Conservation (phyloP, 2,797 vertebrate genomes). For the Chelmon rostratus region DNA sequence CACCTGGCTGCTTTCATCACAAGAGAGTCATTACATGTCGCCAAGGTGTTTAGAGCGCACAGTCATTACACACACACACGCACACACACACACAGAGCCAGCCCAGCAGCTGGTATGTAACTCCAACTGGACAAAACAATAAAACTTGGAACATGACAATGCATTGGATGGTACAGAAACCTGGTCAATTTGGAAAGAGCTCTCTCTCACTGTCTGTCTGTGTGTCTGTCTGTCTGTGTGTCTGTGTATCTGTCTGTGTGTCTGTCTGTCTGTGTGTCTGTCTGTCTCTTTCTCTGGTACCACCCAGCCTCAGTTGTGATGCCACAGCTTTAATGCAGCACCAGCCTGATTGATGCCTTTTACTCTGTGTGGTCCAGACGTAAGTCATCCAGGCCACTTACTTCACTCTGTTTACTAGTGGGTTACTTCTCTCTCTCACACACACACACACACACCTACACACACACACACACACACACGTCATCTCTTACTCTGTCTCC, state of each 20-base stretch:
- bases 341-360: conserved; percentile 72
- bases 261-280: conserved; percentile 13
- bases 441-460: conserved; percentile 26
- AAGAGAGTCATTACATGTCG: conserved; percentile 72
- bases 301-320: conserved; percentile 63
- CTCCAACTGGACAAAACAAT: conserved; percentile 73
- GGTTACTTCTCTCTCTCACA: conserved; percentile 40
- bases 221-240: conserved; percentile 17
- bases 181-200: conserved; percentile 58
- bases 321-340: conserved; percentile 59
- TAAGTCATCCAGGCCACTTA: conserved; percentile 76
- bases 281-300: conserved; percentile 48
- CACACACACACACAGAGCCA: conserved; percentile 39
- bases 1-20: conserved; percentile 81
- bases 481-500: conserved; percentile 62
- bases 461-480: conserved; percentile 12
- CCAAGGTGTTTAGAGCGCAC: conserved; percentile 60
- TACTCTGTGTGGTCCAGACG: conserved; percentile 85
- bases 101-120: conserved; percentile 68
- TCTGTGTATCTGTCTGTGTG: conserved; percentile 5
- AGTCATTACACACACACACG: conserved; percentile 50
- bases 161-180: conserved; percentile 64
- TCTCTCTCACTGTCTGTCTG: conserved; percentile 12
- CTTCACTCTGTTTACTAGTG: conserved; percentile 78
- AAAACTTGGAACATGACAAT: conserved; percentile 64